Evolutionary conservation across 2,113 vertebrate species (phyloP), one percentile per base, ranked within the genome.

Genomic region (Lates calcarifer): DNA sequence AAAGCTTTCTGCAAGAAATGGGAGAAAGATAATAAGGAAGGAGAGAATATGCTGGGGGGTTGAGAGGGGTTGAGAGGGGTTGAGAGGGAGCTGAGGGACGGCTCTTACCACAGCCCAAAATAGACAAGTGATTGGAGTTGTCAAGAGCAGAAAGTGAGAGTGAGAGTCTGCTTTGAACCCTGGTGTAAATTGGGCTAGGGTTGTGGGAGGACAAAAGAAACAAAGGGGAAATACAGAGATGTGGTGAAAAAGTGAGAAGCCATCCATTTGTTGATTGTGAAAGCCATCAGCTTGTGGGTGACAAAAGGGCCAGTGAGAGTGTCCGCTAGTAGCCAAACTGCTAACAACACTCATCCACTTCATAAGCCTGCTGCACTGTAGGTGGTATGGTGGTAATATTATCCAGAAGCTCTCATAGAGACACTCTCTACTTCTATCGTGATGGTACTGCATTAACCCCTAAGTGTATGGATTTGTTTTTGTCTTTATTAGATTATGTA

Each of bases 91-190:
- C n/a, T n/a, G 43, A 69, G 74, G 63, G 29, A 69, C 37, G 70
- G 69, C 57, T 74, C 18, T 76, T 85, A 78, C 75, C 60, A 47
- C 72, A 43, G 53, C 49, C 55, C 29, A 74, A 89, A 91, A 77
- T 82, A 91, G 85, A 80, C 37, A 69, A 84, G 79, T 65, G 85
- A 79, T 80, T 58, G 7, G 39, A 84, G 62, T 64, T 77, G 77
- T 86, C 74, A 41, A 61, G 41, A 67, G 67, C 60, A 72, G 56
- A 74, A 43, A 79, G 43, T 58, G 68, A 82, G 63, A 78, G 62
- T 31, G 53, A 62, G 73, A 56, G 58, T 68, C 60, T 45, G 55
- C 68, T 86, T 76, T 83, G 62, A 84, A 61, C 57, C 18, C 22
- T 22, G 60, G 47, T 26, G 74, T 70, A 72, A 76, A 74, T 63